Conservation (phyloP, 2,797 vertebrate genomes). For the Sciurus carolinensis region DNA sequence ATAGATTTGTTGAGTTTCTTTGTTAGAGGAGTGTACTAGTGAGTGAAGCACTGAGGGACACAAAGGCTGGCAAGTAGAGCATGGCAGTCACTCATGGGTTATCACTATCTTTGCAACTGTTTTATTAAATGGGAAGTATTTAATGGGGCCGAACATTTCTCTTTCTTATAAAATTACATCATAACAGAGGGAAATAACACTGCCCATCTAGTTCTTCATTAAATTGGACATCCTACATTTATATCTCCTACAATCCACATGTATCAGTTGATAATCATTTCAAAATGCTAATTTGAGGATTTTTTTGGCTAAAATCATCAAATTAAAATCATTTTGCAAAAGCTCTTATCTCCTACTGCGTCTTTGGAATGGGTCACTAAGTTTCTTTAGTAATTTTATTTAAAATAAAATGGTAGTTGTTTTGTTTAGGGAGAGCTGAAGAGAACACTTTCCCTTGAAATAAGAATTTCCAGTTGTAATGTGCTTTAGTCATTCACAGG, state of each 20-base stretch:
- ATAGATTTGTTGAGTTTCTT: constrained; percentile 10
- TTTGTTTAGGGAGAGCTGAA: not conserved
- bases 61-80: not conserved
- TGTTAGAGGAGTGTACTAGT: not conserved
- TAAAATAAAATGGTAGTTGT: not conserved
- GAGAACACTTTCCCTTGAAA: constrained; percentile 25
- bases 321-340: constrained; percentile 41
- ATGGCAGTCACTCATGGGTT: not conserved
- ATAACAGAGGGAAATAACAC: not conserved
- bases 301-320: not conserved
- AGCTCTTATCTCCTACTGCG: not conserved
- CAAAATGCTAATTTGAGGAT: not conserved
- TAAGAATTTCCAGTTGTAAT: constrained; percentile 53
- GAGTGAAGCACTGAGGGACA: not conserved
- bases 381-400: constrained; percentile 37
- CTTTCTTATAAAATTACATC: not conserved
- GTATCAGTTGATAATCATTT: not conserved
- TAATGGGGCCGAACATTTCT: not conserved
- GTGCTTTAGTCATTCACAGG: not conserved
- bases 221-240: not conserved
- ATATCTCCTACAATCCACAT: not conserved
- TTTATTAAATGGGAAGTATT: constrained; percentile 4
- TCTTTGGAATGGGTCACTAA: not conserved
- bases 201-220: not conserved
- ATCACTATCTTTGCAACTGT: not conserved